Conservation (phyloP, 1,140 invertebrate species). For the Popillia japonica region DNA sequence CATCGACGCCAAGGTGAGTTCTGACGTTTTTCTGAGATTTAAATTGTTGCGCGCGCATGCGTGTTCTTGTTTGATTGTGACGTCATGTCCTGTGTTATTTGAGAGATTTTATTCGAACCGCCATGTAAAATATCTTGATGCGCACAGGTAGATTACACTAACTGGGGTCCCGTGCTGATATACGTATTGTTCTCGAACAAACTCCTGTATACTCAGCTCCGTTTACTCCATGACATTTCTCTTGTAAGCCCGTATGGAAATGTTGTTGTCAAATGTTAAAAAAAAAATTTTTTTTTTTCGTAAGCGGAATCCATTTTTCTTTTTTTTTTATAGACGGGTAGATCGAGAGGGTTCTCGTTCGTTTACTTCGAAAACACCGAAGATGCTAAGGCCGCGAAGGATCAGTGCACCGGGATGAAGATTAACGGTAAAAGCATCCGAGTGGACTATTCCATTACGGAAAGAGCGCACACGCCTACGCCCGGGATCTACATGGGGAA, state of each 20-base stretch:
- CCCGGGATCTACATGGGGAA: conserved; percentile 98
- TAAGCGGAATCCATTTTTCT: conserved; percentile 11
- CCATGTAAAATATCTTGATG: conserved; percentile 37
- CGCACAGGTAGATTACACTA: conserved; percentile 39
- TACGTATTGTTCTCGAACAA: no score
- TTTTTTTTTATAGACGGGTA: conserved; percentile 74
- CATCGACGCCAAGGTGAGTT: conserved; percentile 90
- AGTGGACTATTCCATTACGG: conserved; percentile 97
- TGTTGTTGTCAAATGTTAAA: no score
- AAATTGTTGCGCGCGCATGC: no score
- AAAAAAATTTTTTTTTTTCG: no score
- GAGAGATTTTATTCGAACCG: conserved; percentile 26
- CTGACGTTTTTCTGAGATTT: not conserved
- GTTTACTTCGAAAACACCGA: conserved; percentile 91
- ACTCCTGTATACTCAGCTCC: conserved; percentile 37
- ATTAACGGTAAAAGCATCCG: conserved; percentile 93
- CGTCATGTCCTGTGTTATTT: conserved; percentile 37
- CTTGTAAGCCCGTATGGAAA: no score
- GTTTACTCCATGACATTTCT: conserved; percentile 20
- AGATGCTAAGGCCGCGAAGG: conserved; percentile 94
- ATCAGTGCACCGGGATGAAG: conserved; percentile 91
- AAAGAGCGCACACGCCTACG: conserved; percentile 95
- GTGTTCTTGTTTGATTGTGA: no score
- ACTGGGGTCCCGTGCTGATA: conserved; percentile 7
- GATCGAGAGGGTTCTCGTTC: conserved; percentile 96